A percentile compares a stretch with the other conserved stretches of the same genome.
phyloP scores from a whole-genome alignment of 2,797 vertebrate genomes.

The Silurus aristotelis region DNA sequence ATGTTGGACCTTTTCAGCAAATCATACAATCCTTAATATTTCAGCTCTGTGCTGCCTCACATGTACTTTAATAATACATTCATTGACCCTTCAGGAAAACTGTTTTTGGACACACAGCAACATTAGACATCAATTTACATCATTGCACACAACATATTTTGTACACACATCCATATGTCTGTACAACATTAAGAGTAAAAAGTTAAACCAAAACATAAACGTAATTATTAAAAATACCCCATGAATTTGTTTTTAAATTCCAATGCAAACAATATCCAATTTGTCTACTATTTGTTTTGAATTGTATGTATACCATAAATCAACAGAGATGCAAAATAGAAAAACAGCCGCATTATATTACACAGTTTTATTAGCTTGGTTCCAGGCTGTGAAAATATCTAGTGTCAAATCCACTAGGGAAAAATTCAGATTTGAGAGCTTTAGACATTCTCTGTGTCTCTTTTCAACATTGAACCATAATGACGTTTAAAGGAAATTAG shows the following conservation, averaged over 20 bases:
- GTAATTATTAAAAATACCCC: not conserved
- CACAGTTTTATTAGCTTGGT: not conserved
- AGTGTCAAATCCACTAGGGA: slow-evolving; percentile 7
- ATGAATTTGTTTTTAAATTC: not conserved
- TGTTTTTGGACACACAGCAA: too few relatives aligned
- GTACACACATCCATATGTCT: not conserved
- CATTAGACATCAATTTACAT: not conserved
- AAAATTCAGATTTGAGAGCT: not conserved
- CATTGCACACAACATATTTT: not conserved
- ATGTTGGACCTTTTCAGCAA: not conserved
- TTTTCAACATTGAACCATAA: slow-evolving; percentile 31
- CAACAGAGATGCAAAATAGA: too few relatives aligned
- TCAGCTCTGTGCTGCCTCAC: too few relatives aligned
- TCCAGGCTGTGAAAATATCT: not conserved
- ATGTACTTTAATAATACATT: too few relatives aligned
- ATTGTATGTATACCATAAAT: not conserved
- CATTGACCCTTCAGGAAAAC: not conserved
- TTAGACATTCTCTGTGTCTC: not conserved
- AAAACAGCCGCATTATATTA: not conserved
- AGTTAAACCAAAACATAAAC: not conserved
- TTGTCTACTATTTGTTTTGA: not conserved
- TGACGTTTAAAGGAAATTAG: slow-evolving; percentile 39
- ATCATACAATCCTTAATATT: too few relatives aligned
- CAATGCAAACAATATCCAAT: not conserved
- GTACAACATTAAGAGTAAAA: not conserved